Evolutionary conservation across 2,797 vertebrate species (phyloP).

Genomic region (Pseudopleuronectes americanus): DNA sequence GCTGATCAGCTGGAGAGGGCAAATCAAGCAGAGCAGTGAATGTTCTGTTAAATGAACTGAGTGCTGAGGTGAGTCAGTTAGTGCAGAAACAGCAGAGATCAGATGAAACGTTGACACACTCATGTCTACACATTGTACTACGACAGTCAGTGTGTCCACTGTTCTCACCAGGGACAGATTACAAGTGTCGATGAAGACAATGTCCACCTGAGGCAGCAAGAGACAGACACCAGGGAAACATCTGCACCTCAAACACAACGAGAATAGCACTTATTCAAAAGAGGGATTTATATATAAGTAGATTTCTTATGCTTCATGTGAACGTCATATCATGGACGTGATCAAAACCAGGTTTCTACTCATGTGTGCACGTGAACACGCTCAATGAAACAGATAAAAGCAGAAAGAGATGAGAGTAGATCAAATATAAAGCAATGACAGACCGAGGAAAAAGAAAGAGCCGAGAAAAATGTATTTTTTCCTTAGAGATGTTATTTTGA

Average conservation of each 20-base stretch:
- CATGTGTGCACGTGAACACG: not conserved
- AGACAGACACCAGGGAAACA: not conserved
- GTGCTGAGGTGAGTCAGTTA: not conserved
- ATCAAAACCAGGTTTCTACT: not conserved
- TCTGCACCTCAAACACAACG: too few relatives aligned
- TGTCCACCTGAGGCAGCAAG: not conserved
- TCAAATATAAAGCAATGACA: not conserved
- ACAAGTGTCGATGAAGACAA: not conserved
- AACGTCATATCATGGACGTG: not conserved
- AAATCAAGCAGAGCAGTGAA: conserved; percentile 19
- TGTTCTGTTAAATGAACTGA: conserved; percentile 3
- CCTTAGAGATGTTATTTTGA: conserved; percentile 8
- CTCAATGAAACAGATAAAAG: not conserved
- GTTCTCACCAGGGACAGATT: not conserved
- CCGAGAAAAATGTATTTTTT: not conserved
- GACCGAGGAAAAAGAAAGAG: not conserved
- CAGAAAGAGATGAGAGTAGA: not conserved
- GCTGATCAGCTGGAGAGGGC: conserved; percentile 17
- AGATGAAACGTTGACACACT: not conserved
- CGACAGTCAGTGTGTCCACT: not conserved
- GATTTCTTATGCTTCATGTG: not conserved
- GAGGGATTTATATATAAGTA: not conserved
- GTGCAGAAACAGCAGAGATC: too few relatives aligned
- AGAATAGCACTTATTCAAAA: not conserved
- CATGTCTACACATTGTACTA: not conserved